Base-by-base conservation (phyloP, 1,140 invertebrate species). In the Pinna nobilis region DNA sequence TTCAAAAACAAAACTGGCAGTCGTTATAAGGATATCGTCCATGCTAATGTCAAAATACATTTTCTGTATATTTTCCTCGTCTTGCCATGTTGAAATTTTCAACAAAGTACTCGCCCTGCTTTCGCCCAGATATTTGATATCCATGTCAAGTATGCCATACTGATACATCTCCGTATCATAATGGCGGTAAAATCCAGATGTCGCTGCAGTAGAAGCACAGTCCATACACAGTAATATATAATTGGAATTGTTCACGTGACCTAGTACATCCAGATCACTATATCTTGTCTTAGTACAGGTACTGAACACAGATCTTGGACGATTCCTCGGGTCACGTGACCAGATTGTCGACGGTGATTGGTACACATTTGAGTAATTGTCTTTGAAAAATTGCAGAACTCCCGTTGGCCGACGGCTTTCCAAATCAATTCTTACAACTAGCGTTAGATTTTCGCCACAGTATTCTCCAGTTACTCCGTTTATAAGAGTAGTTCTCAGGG, bases 171-270 rank as follows among this genome's bases (percentile, higher is more conserved):
- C 68, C 13, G 57, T 39, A 23, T 23, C 15, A 41, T 61, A 70
- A 30, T 70, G 57, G 11, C 28, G 47, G 23, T 61, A 63, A 25
- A 39, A 50, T 18, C 47, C 59, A 3, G 57, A 30, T 25, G 37
- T n/a, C 3, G 59, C 68, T 1, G 68, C 68, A n/a, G 23, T 25
- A 15, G 59, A 37, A 1, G 39, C 57, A 30, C 57, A 61, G 33
- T 70, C 59, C 33, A 63, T 61, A 50, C 68, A 70, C 15, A 28
- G 63, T 61, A 32, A 20, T 28, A 70, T 15, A 30, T 70, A 70
- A 3, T 15, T 33, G 2, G 68, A 61, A 1, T 70, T 49, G 25
- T 70, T 70, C 15, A 70, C 57, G 39, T 70, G 68, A 11, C 53
- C 53, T 39, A 53, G 61, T 9, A n/a, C 23, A 47, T 70, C 68